Conservation (phyloP, 92 coral and sea anemone species). For the Diadumene lineata region DNA sequence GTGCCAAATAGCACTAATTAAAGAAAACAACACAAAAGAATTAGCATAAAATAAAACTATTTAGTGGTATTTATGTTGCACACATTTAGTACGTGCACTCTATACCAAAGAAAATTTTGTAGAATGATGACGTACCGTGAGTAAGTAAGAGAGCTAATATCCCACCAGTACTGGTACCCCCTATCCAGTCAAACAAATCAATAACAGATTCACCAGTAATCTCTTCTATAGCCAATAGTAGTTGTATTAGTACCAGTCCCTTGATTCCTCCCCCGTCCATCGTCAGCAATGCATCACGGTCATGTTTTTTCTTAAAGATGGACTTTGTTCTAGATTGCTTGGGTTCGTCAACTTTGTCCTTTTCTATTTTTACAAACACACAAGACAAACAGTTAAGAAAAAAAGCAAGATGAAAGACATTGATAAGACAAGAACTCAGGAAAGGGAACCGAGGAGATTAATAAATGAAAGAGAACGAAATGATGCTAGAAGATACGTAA, state of each 20-base stretch:
- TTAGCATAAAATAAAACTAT: no score
- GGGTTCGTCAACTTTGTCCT: slow-evolving; percentile 60
- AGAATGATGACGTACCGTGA: slow-evolving; percentile 82
- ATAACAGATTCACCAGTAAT: slow-evolving; percentile 85
- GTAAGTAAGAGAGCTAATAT: slow-evolving; percentile 81
- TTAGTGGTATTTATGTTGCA: no score
- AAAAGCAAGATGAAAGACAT: neutral
- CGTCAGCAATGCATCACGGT: slow-evolving; percentile 70
- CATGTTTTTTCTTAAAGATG: slow-evolving; percentile 58
- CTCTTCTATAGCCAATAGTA: slow-evolving; percentile 90
- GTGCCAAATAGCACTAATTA: no score
- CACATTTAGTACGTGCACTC: no score
- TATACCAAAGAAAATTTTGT: no score
- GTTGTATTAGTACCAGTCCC: slow-evolving; percentile 86
- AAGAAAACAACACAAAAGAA: no score
- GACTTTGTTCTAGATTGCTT: slow-evolving; percentile 38
- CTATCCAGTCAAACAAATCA: slow-evolving; percentile 94
- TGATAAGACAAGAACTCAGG: no score
- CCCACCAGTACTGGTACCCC: slow-evolving; percentile 98
- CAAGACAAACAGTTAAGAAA: neutral
- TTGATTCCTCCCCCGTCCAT: slow-evolving; percentile 94
- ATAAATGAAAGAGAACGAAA: no score
- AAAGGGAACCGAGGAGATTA: no score
- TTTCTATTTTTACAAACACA: no score
- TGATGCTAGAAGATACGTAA: no score